These are phyloP conservation scores for Labeo rohita DNA, from an alignment of 2,113 vertebrate genomes.

Conservation along the genomic window DNA sequence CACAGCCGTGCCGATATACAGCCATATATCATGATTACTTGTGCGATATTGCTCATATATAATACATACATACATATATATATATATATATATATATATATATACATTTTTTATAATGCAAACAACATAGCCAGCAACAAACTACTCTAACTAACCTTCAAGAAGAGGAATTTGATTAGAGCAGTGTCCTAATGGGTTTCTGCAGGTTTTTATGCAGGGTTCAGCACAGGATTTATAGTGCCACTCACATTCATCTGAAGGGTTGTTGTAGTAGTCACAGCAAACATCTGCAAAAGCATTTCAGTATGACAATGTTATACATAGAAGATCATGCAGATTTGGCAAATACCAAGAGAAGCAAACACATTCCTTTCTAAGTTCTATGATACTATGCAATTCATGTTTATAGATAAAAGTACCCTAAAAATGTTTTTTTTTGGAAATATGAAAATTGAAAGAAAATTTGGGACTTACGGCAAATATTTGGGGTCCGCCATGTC, in stretches of 20 bases:
- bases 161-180: slow-evolving; percentile 67
- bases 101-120: too few relatives aligned
- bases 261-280: slow-evolving; percentile 80
- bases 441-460: too few relatives aligned
- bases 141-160: slow-evolving; percentile 66
- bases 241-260: slow-evolving; percentile 74
- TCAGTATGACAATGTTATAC: background rate
- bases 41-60: too few relatives aligned
- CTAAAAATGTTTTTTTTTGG: background rate
- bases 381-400: background rate
- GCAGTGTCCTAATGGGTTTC: slow-evolving; percentile 68
- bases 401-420: too few relatives aligned
- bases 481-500: slow-evolving; percentile 85
- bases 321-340: background rate
- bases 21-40: too few relatives aligned
- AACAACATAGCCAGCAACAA: background rate
- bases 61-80: too few relatives aligned
- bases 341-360: background rate
- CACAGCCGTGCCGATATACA: too few relatives aligned
- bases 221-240: slow-evolving; percentile 75
- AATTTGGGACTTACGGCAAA: slow-evolving; percentile 84
- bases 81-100: too few relatives aligned
- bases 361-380: background rate
- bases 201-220: slow-evolving; percentile 74
- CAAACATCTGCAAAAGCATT: slow-evolving; percentile 68